Evolutionary conservation across 64 coral and sea anemone genomes (phyloP), one percentile per base, ranked within the genome.

Genomic region (Montipora sp.): DNA sequence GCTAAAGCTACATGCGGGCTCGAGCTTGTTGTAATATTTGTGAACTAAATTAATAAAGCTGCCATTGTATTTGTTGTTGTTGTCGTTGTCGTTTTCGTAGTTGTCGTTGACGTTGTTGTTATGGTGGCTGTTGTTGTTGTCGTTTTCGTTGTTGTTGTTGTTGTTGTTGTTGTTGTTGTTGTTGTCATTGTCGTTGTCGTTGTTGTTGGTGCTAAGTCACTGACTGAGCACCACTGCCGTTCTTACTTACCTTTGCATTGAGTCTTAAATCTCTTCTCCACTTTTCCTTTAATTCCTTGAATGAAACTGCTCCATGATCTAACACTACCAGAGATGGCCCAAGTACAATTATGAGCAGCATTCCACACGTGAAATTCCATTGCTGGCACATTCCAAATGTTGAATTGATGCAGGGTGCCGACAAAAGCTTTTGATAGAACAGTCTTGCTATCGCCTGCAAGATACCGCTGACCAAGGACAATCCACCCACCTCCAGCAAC

Each of bases 301-400:
- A 93, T 48, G 44, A 93, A 93, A n/a, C 67, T 80, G 24, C 78
- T 75, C 92, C 92, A 93, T 19, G 92, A 70, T 23, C 84, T 21
- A 6, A 88, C 48, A 55, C 84, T 75, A 24, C 92, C 92, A 11
- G 77, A 48, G 43, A 93, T 69, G 5, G 92, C 84, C 85, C 85
- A 88, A 11, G 22, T 63, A 24, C 92, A 93, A 47, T 81, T 89
- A 15, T 93, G 92, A 8, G 92, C 92, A 8, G 79, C 86, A 27
- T 93, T 93, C 92, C 92, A 93, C 92, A 93, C 83, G 22, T 89
- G 77, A 9, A 79, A 58, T 2, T 47, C 10, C 21, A 20, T 89
- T 63, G 77, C 84, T 75, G 67, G 58, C 22, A 60, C 79, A 53
- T 81, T 53, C 92, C 92, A 93, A 47, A 93, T 48, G 69, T 80